Conservation (phyloP, 2,797 vertebrate species). For the Danio aesculapii region DNA sequence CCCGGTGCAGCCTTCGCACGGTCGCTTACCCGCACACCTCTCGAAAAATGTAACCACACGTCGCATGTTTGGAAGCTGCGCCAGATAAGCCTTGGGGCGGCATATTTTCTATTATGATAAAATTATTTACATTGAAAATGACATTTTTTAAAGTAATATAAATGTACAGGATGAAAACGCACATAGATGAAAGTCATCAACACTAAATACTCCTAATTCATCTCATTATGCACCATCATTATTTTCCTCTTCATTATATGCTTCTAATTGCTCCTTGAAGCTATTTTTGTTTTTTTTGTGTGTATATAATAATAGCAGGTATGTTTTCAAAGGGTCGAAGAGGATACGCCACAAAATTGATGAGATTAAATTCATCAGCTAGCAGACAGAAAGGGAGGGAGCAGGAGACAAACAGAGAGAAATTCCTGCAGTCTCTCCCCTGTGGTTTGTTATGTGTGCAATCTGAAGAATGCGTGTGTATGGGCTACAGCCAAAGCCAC, state of each 20-base stretch:
- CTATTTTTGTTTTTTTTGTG: not conserved
- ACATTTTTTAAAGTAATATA: too few species aligned
- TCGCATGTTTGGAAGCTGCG: too few species aligned
- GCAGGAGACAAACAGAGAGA: slow-evolving; percentile 6
- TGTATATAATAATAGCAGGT: not conserved
- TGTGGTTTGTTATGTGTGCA: slow-evolving; percentile 54
- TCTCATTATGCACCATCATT: not conserved
- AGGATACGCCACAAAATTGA: not conserved
- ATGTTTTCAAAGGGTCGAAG: slow-evolving; percentile 1
- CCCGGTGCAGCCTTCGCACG: too few species aligned
- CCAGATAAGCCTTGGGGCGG: too few species aligned
- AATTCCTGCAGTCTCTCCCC: slow-evolving; percentile 41
- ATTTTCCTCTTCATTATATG: too few species aligned
- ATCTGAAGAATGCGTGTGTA: slow-evolving; percentile 60
- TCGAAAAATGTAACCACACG: too few species aligned
- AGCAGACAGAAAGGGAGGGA: slow-evolving; percentile 5
- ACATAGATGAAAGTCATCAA: not conserved
- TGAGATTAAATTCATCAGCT: not conserved
- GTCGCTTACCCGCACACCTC: too few species aligned
- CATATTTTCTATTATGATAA: too few species aligned
- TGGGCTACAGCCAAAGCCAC: slow-evolving; percentile 33
- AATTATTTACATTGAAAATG: too few species aligned
- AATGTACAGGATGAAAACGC: not conserved
- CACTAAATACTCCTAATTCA: not conserved
- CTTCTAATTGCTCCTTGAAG: not conserved